Evolutionary conservation across 1,140 invertebrate species (phyloP).

Genomic region (Asobara japonica): DNA sequence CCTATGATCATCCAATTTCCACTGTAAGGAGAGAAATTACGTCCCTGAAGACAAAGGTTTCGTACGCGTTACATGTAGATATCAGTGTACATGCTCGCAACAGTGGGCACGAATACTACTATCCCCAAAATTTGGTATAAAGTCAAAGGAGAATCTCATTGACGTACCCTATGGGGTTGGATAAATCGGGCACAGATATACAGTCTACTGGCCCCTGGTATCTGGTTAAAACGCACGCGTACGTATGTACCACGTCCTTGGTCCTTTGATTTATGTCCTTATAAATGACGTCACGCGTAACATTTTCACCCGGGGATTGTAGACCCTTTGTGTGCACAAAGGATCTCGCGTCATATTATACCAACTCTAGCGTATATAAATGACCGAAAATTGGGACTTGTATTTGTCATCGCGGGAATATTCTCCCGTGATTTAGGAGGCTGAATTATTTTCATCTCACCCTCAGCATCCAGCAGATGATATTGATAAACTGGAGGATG

Average conservation of each 20-base stretch:
- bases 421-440: slow-evolving; percentile 59
- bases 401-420: slow-evolving; percentile 66
- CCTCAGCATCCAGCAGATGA: neutral
- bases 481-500: neutral
- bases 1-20: neutral
- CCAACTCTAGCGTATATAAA: slow-evolving; percentile 64
- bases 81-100: neutral
- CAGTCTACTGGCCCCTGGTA: slow-evolving; percentile 11
- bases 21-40: neutral
- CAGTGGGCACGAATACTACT: slow-evolving; percentile 3
- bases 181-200: neutral
- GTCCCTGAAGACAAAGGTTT: slow-evolving; percentile 1
- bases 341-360: slow-evolving; percentile 64
- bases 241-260: slow-evolving; percentile 50
- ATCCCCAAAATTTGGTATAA: slow-evolving; percentile 13
- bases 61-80: neutral
- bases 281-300: slow-evolving; percentile 68
- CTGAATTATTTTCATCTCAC: neutral
- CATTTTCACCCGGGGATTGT: slow-evolving; percentile 44
- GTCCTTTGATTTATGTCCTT: slow-evolving; percentile 68
- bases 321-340: slow-evolving; percentile 62
- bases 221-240: slow-evolving; percentile 23
- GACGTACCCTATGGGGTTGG: neutral
- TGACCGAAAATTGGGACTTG: slow-evolving; percentile 67
- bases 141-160: slow-evolving; percentile 21